phyloP scores from a whole-genome alignment of 2,113 vertebrate species.

The Crotalus horridus region DNA sequence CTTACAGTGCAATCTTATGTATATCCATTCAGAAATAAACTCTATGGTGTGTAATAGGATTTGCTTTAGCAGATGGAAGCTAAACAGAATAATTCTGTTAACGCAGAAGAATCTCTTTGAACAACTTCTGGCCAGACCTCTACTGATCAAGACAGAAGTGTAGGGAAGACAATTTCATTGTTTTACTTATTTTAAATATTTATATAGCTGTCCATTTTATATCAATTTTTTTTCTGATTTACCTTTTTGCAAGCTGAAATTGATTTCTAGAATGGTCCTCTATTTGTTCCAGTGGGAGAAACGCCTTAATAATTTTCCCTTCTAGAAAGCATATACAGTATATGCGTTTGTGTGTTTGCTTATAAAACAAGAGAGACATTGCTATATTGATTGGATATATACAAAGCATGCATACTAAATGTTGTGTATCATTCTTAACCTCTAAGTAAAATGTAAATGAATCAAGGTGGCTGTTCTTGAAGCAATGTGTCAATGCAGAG shows the following conservation, averaged over 20 bases:
- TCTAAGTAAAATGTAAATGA: constrained; percentile 29
- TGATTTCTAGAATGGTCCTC: neutral
- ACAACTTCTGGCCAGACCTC: neutral
- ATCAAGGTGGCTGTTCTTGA: constrained; percentile 25
- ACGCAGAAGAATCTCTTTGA: neutral
- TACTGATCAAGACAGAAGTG: neutral
- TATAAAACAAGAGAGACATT: neutral
- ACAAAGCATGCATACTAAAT: constrained; percentile 14
- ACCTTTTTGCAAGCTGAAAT: neutral
- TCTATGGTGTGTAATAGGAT: neutral
- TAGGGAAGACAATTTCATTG: neutral
- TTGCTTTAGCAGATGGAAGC: neutral
- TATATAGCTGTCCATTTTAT: neutral
- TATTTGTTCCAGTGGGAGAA: neutral
- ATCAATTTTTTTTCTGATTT: neutral
- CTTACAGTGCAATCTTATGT: neutral
- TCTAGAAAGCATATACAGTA: neutral
- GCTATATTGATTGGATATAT: neutral
- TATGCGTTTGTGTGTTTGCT: neutral
- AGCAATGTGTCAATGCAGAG: constrained; percentile 44
- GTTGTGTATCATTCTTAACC: constrained; percentile 25
- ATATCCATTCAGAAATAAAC: neutral
- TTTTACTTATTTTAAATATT: neutral
- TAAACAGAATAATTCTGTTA: neutral
- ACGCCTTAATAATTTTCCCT: neutral